A percentile compares a stretch with the other conserved stretches of the same genome.
Conservation (phyloP, 2,113 vertebrate species). For the Equus quagga region DNA sequence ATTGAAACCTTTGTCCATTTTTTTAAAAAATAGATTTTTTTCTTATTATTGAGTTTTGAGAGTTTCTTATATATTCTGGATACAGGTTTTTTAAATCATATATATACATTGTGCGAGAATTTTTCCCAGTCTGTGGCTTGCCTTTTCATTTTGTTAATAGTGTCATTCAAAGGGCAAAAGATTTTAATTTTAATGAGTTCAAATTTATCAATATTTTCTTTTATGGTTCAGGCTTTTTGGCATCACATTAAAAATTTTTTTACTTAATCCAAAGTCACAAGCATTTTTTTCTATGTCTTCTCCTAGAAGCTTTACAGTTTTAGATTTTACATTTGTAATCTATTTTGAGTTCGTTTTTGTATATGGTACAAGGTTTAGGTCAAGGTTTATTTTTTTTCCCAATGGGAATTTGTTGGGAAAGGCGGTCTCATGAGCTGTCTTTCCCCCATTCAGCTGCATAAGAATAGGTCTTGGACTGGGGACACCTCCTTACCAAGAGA, state of each 20-base stretch:
- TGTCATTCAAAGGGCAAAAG: neutral
- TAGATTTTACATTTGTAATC: neutral
- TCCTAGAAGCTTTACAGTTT: neutral
- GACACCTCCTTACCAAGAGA: neutral
- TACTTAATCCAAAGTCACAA: neutral
- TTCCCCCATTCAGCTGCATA: neutral
- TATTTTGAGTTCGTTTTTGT: neutral
- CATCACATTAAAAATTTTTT: neutral
- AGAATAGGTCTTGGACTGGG: neutral
- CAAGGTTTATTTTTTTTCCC: neutral
- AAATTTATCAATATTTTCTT: neutral
- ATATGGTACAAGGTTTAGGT: neutral
- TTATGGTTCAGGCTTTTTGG: neutral
- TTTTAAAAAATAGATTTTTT: neutral
- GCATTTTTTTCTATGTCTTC: neutral
- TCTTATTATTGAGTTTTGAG: neutral
- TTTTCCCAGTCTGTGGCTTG: neutral
- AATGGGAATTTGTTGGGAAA: neutral
- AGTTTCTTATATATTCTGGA: neutral
- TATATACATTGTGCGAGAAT: neutral
- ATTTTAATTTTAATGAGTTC: constrained; percentile 46
- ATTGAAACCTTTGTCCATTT: neutral
- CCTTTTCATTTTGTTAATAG: neutral
- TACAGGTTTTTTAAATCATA: neutral
- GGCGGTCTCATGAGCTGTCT: neutral